phyloP scores from a whole-genome alignment of 1,140 invertebrate genomes.

The Drosophila arawakana region DNA sequence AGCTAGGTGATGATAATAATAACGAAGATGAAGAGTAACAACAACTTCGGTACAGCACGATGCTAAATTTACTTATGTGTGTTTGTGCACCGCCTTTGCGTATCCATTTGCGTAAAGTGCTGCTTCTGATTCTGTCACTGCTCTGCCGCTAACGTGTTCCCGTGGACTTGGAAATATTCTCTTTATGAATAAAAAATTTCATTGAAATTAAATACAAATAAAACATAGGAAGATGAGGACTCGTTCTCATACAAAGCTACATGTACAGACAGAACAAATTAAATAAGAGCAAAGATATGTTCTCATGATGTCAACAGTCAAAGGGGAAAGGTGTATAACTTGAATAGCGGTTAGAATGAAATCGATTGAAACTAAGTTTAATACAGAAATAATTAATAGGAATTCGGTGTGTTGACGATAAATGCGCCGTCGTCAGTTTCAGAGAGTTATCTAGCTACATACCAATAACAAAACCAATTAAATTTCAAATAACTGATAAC shows the following conservation, averaged over 20 bases:
- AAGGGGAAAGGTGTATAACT: not conserved
- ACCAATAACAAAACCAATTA: no score
- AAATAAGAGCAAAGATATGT: not conserved
- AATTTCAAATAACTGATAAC: no score
- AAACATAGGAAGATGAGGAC: not conserved
- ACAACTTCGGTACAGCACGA: constrained; percentile 19
- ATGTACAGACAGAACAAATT: not conserved
- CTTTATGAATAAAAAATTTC: constrained; percentile 42
- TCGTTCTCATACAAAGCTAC: no score
- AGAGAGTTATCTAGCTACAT: no score
- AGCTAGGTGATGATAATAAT: not conserved
- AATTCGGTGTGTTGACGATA: not conserved
- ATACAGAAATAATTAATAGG: not conserved
- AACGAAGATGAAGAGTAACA: constrained; percentile 8
- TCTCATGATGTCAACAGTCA: not conserved
- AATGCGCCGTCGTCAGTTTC: no score
- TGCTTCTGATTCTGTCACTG: not conserved
- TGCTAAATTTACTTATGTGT: constrained; percentile 37
- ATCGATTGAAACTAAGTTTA: not conserved
- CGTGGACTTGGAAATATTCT: constrained; percentile 38
- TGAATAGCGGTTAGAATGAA: constrained; percentile 7
- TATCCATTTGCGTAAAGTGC: constrained; percentile 36
- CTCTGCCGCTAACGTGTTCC: constrained; percentile 3
- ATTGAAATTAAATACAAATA: constrained; percentile 32
- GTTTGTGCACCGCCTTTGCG: constrained; percentile 9